Percentiles rank a stretch among this genome's conserved stretches.
These are phyloP conservation scores for Pachypanchax playfairii DNA, from an alignment of 2,113 vertebrate species.

Conservation along the genomic window DNA sequence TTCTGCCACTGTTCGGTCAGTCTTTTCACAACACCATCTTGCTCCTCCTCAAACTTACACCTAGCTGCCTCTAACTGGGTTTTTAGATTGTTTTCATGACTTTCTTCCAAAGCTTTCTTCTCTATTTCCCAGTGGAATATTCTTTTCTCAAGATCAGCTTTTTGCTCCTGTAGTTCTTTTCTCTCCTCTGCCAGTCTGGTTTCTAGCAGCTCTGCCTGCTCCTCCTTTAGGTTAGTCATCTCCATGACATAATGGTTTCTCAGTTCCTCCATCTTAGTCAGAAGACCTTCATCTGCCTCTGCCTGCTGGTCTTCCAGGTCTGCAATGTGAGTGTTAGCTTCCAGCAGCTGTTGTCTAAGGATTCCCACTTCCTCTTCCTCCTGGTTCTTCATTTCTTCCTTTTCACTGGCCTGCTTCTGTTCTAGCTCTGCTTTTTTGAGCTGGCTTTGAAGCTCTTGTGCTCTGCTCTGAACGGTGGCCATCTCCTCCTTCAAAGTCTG, in stretches of 20 bases:
- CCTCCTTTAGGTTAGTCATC: constrained; percentile 66
- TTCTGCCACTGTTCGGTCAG: constrained; percentile 76
- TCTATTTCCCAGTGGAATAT: constrained; percentile 70
- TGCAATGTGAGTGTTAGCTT: constrained; percentile 33
- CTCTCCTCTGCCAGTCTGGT: constrained; percentile 68
- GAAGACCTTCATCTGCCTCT: constrained; percentile 38
- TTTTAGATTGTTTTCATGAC: constrained; percentile 68
- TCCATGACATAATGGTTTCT: constrained; percentile 68
- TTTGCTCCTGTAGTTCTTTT: constrained; percentile 44
- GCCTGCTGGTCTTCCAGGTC: constrained; percentile 65
- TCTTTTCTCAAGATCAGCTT: constrained; percentile 63
- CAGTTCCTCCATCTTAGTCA: constrained; percentile 66
- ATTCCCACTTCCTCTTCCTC: constrained; percentile 61
- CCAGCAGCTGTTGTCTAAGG: constrained; percentile 62
- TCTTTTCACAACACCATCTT: constrained; percentile 57
- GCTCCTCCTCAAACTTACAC: constrained; percentile 56
- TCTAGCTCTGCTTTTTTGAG: constrained; percentile 61
- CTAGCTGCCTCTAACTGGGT: constrained; percentile 70
- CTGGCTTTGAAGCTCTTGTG: constrained; percentile 78
- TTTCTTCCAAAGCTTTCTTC: constrained; percentile 62
- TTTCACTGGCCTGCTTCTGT: constrained; percentile 66
- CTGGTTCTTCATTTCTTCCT: constrained; percentile 46
- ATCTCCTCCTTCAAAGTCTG: constrained; percentile 77
- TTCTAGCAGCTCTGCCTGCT: constrained; percentile 63
- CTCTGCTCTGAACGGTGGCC: constrained; percentile 66